Evolutionary conservation across 2,888 invertebrate genomes (phyloP).

Genomic region (Rhagonycha fulva): DNA sequence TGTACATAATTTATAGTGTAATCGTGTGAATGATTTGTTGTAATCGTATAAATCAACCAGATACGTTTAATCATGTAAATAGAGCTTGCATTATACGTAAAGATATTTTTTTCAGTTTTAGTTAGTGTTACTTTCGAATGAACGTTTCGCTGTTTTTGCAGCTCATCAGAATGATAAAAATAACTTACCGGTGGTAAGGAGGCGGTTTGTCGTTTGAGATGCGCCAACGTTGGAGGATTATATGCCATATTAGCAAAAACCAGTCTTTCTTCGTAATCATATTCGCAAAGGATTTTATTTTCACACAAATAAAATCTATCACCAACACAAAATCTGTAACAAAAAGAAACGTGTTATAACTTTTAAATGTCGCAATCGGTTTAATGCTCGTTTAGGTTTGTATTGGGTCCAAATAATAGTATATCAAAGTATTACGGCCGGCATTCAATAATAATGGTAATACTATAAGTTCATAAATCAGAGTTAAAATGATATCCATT

Average conservation of each 20-base stretch:
- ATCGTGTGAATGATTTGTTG: not conserved
- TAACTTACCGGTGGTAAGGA: conserved; percentile 66
- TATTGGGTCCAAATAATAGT: conserved; percentile 43
- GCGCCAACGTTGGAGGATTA: conserved; percentile 83
- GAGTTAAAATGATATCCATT: conserved; percentile 44
- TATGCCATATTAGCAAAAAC: conserved; percentile 95
- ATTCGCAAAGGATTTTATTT: conserved; percentile 97
- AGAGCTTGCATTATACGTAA: not conserved
- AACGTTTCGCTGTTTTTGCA: not conserved
- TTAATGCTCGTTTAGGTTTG: conserved; percentile 26
- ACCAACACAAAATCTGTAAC: conserved; percentile 93
- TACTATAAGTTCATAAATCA: conserved; percentile 46
- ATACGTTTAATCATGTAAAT: not conserved
- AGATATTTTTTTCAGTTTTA: not conserved
- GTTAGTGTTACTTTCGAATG: not conserved
- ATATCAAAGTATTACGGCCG: conserved; percentile 46
- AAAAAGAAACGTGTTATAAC: conserved; percentile 30
- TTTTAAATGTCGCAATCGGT: conserved; percentile 5
- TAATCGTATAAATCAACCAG: not conserved
- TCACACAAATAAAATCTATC: conserved; percentile 96
- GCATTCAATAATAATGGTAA: conserved; percentile 43
- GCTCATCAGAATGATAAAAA: not conserved
- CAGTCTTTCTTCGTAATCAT: conserved; percentile 94
- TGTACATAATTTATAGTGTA: not conserved
- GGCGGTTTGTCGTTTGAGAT: conserved; percentile 72